These are phyloP conservation scores for Pygoscelis antarcticus DNA, from an alignment of 2,113 vertebrate species.

Conservation along the genomic window DNA sequence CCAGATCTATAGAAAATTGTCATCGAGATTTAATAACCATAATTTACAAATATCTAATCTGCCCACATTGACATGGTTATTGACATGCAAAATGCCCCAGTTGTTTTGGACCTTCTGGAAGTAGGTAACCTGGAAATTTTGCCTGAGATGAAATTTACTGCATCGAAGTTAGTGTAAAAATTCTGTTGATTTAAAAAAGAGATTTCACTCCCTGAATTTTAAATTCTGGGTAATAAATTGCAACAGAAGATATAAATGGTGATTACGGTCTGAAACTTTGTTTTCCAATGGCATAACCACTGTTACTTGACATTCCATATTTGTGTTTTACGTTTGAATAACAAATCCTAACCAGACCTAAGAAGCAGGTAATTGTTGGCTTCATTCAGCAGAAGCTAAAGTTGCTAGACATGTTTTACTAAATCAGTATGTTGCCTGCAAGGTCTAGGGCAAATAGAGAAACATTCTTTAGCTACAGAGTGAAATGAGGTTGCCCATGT, in stretches of 20 bases:
- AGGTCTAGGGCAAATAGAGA: neutral
- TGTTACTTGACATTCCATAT: neutral
- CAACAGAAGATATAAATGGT: neutral
- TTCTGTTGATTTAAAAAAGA: neutral
- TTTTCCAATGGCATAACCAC: neutral
- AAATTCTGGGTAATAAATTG: neutral
- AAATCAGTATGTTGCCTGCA: neutral
- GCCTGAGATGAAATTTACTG: neutral
- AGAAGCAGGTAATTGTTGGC: neutral
- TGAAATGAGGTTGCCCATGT: neutral
- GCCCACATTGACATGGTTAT: neutral
- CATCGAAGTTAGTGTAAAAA: neutral
- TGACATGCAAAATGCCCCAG: neutral
- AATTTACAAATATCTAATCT: neutral
- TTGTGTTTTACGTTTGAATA: neutral
- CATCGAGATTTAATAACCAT: neutral
- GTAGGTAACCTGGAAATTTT: neutral
- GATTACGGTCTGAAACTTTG: neutral
- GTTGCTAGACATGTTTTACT: neutral
- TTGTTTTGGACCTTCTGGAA: neutral
- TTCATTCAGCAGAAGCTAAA: neutral
- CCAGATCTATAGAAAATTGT: neutral
- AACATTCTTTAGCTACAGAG: neutral
- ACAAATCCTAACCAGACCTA: neutral
- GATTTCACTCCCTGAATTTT: neutral